Percentiles rank a stretch among this genome's conserved stretches.
Evolutionary conservation across 2,113 vertebrate genomes (phyloP).

Genomic region (Antechinus flavipes): DNA sequence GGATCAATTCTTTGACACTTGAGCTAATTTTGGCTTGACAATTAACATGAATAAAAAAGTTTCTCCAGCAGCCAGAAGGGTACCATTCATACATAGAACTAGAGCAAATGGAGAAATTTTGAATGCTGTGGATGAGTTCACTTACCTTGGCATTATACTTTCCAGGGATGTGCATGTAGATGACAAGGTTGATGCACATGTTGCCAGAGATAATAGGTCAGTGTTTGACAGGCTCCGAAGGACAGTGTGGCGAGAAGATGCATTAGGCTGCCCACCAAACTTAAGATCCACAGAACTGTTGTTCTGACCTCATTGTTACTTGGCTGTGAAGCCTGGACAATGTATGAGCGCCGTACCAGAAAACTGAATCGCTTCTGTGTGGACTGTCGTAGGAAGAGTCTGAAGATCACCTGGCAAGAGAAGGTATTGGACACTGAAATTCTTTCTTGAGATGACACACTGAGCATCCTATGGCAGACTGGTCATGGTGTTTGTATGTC

Average conservation of each 20-base stretch:
- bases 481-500: not conserved
- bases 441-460: not conserved
- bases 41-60: no score
- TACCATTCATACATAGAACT: not conserved
- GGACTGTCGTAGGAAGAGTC: not conserved
- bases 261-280: not conserved
- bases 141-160: no score
- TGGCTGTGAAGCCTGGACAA: not conserved
- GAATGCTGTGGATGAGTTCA: not conserved
- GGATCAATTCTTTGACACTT: not conserved
- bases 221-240: not conserved
- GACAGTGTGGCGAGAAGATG: not conserved
- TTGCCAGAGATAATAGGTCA: not conserved
- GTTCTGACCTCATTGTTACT: not conserved
- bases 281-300: not conserved
- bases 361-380: not conserved
- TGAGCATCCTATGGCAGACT: not conserved
- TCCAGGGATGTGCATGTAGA: no score
- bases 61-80: not conserved
- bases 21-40: not conserved
- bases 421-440: not conserved
- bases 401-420: not conserved
- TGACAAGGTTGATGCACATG: not conserved
- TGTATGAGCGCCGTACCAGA: not conserved
- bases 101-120: not conserved